Evolutionary conservation across 2,888 invertebrate genomes (phyloP).

Genomic region (Leuctra nigra): DNA sequence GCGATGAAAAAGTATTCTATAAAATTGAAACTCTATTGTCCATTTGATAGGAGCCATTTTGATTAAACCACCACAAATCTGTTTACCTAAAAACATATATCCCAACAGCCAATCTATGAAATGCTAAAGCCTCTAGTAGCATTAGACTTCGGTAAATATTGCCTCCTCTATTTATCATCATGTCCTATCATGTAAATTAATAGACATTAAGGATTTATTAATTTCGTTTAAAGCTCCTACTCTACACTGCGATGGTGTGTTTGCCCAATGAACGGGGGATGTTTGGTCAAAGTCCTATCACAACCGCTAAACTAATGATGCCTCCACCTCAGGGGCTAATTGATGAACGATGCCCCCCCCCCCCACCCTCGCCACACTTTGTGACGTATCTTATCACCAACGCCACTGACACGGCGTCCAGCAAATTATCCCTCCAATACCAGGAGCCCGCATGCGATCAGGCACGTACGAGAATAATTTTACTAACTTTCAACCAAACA

Average conservation of each 20-base stretch:
- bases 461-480: conserved; percentile 15
- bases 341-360: conserved; percentile 22
- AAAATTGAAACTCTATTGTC: no score
- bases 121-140: no score
- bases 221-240: background rate
- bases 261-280: background rate
- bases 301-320: conserved; percentile 25
- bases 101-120: no score
- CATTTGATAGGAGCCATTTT: no score
- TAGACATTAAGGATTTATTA: conserved; percentile 8
- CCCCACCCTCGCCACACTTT: background rate
- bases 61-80: no score
- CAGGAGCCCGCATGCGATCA: conserved; percentile 1
- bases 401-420: background rate
- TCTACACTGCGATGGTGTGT: background rate
- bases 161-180: background rate
- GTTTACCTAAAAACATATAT: no score
- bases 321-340: conserved; percentile 24
- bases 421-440: conserved; percentile 2
- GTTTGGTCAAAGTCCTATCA: conserved; percentile 17
- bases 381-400: conserved; percentile 14
- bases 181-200: conserved; percentile 7
- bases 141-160: no score
- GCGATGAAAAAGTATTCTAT: no score
- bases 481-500: background rate